Evolutionary conservation across 2,797 vertebrate species (phyloP).

Genomic region (Gastrophryne carolinensis): DNA sequence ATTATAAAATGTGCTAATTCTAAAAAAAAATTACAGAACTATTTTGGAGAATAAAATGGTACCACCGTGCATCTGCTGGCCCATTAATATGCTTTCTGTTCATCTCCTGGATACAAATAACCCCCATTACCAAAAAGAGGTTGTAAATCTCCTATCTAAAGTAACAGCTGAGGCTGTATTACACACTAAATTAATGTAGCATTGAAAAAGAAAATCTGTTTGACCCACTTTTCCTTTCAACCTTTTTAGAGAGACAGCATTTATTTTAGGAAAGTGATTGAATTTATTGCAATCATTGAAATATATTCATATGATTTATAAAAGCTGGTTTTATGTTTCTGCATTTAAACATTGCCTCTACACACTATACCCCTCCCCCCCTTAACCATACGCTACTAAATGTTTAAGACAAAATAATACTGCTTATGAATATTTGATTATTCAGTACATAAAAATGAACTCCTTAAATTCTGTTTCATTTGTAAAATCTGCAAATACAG

Average conservation of each 20-base stretch:
- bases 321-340: not conserved
- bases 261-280: conserved; percentile 21
- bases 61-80: not conserved
- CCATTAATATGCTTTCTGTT: conserved; percentile 19
- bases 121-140: conserved; percentile 18
- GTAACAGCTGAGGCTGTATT: conserved; percentile 36
- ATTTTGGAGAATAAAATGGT: not conserved
- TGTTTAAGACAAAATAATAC: conserved; percentile 56
- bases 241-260: conserved; percentile 15
- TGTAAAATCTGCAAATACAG: conserved; percentile 61
- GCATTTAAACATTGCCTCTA: not conserved
- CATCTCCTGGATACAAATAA: conserved; percentile 21
- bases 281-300: not conserved
- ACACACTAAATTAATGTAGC: conserved; percentile 39
- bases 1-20: not conserved
- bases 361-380: not conserved
- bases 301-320: conserved; percentile 1
- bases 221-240: conserved; percentile 29
- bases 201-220: conserved; percentile 31
- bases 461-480: conserved; percentile 62
- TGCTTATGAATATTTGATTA: conserved; percentile 58
- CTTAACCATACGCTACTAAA: conserved; percentile 24
- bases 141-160: conserved; percentile 31
- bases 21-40: not conserved
- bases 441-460: conserved; percentile 53